These are phyloP conservation scores for Peromyscus attwateri DNA, from an alignment of 2,797 vertebrate species.

Conservation along the genomic window DNA sequence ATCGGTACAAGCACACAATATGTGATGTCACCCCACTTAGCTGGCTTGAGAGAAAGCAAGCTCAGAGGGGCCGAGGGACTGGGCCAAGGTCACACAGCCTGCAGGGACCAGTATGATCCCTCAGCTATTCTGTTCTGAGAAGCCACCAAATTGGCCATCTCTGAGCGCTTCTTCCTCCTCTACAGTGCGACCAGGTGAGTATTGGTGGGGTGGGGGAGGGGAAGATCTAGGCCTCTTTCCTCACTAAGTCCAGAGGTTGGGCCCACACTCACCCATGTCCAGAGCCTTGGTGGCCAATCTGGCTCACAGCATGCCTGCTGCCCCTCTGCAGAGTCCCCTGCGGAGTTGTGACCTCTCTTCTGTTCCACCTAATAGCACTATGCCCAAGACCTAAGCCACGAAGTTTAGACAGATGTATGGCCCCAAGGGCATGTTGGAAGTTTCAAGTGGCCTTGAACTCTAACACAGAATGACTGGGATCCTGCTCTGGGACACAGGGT, in stretches of 20 bases:
- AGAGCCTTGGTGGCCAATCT: no score
- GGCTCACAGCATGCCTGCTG: background rate
- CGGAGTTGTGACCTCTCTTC: background rate
- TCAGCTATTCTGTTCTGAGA: no score
- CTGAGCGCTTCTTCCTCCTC: fast-evolving
- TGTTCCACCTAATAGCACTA: fast-evolving
- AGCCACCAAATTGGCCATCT: fast-evolving
- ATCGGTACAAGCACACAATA: background rate
- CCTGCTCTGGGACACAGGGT: background rate
- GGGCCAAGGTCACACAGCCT: background rate
- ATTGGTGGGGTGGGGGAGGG: no score
- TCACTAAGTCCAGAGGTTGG: fast-evolving
- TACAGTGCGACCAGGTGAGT: background rate
- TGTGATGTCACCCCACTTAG: no score
- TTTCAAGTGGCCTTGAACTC: background rate
- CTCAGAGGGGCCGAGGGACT: background rate
- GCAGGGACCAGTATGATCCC: background rate
- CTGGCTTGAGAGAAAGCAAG: background rate
- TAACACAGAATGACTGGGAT: background rate
- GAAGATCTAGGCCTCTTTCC: background rate
- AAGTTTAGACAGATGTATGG: background rate
- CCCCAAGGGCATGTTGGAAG: background rate
- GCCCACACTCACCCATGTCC: background rate
- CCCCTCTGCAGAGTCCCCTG: background rate
- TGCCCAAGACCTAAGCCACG: background rate